Evolutionary conservation across 2,113 vertebrate genomes (phyloP), one percentile per base, ranked within the genome.

Genomic region (Anthoscopus minutus): DNA sequence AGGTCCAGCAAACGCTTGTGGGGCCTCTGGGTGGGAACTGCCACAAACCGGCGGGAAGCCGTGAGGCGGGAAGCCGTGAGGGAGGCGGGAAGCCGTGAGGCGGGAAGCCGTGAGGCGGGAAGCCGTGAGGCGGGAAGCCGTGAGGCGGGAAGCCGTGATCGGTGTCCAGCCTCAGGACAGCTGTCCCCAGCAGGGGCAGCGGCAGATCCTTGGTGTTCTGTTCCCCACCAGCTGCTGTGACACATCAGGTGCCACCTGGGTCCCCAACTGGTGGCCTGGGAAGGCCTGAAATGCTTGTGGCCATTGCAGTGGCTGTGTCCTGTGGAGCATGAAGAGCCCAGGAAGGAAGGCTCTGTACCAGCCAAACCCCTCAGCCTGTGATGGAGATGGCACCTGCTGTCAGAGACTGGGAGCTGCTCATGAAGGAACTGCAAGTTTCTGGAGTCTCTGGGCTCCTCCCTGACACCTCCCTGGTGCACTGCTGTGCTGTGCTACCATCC

Each of bases 91-190:
- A 60, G 11, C 12, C 0, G 1, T 11, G 50, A 42, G 13, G 30
- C 0, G 1, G 1, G 17, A 51, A 61, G 16, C 18, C 0, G 0
- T 10, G 53, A 57, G 18, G 15, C 5, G 1, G 57, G 37, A 31
- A 40, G 13, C 4, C 0, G 3, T 40, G 35, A 24, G 17, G n/a
- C 0, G 0, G 3, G 14, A 40, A 42, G 5, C 3, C 0, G 0
- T 14, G 70, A 58, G 15, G n/a, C 0, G 0, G 54, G n/a, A 35
- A 64, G 64, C n/a, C n/a, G n/a, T 4, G 45, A 13, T 53, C 1
- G 0, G 21, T 1, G 3, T 18, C 38, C 25, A 9, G 16, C 10
- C 14, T 31, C 18, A 4, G n/a, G 27, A 31, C 47, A 2, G 3
- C 54, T 54, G 35, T 31, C 47, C 30, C 3, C 18, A 17, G 15